Evolutionary conservation across 2,797 vertebrate genomes (phyloP).

Genomic region (Vultur gryphus): DNA sequence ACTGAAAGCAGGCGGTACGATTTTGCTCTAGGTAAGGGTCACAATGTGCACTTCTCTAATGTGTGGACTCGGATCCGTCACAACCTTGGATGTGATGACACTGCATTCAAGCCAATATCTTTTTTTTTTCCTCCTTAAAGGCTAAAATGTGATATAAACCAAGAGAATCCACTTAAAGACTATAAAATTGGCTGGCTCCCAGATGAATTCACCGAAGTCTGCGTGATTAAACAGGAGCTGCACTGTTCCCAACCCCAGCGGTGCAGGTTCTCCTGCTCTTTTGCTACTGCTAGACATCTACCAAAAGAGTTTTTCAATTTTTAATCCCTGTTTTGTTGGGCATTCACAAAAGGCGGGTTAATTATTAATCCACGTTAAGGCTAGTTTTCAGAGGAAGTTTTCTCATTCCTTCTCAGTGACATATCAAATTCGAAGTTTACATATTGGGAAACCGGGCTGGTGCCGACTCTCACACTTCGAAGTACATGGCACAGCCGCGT

Average conservation of each 20-base stretch:
- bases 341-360: background rate
- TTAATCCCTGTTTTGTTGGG: background rate
- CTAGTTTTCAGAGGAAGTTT: background rate
- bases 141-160: background rate
- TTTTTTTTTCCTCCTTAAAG: background rate
- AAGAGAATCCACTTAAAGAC: background rate
- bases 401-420: background rate
- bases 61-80: background rate
- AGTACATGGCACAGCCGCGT: accelerated
- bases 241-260: background rate
- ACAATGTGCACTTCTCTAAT: background rate
- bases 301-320: background rate
- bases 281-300: background rate
- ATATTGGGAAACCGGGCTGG: background rate
- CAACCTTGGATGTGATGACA: background rate
- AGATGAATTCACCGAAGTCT: background rate
- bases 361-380: background rate
- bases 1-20: too few relatives aligned
- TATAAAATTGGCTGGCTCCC: background rate
- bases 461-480: background rate
- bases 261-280: background rate
- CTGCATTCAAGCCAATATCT: background rate
- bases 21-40: background rate
- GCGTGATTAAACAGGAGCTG: background rate
- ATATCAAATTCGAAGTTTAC: accelerated